Evolutionary conservation across 2,113 vertebrate species (phyloP), one percentile per base, ranked within the genome.

Genomic region (Vidua macroura): DNA sequence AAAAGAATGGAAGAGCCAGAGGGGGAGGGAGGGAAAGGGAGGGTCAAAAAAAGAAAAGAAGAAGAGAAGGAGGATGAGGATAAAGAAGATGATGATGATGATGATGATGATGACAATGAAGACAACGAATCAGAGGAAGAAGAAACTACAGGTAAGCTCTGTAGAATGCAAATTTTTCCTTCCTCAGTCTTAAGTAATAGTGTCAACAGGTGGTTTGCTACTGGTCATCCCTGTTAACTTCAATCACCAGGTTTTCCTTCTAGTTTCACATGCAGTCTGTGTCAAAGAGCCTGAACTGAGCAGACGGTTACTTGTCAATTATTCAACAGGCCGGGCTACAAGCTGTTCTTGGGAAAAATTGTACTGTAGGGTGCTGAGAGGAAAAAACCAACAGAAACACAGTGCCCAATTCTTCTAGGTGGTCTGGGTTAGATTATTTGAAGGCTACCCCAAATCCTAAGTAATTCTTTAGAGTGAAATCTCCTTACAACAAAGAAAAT

Each of bases 141-240:
- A 90, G 98, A 99, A 97, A 98, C 98, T 46, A 98, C 99, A 98
- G 99, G 99, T 99, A 97, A 92, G 24, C 27, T 13, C 3, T 84
- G 44, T 22, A 78, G 20, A 68, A n/a, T 48, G 48, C 7, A 67
- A 21, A 11, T 69, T 56, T 95, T 83, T n/a, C 22, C 22, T 79
- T 74, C n/a, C 18, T 83, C 22, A 35, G 28, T 46, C 44, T 74
- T 91, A 56, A 17, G 12, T 79, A 60, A 44, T 24, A 44, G 19
- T 68, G 21, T 19, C 44, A 92, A 31, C 6, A 74, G 59, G 24
- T 51, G 9, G 10, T 82, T 91, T 64, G 24, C 77, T 68, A 23
- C 35, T 79, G 68, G 62, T 70, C 35, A 66, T 39, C 35, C 8
- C 74, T 67, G 20, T 60, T 86, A 51, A 41, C 11, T 69, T 92